A percentile compares a stretch with the other conserved stretches of the same genome.
Evolutionary conservation across 2,797 vertebrate species (phyloP).

Genomic region (Ibycter americanus): DNA sequence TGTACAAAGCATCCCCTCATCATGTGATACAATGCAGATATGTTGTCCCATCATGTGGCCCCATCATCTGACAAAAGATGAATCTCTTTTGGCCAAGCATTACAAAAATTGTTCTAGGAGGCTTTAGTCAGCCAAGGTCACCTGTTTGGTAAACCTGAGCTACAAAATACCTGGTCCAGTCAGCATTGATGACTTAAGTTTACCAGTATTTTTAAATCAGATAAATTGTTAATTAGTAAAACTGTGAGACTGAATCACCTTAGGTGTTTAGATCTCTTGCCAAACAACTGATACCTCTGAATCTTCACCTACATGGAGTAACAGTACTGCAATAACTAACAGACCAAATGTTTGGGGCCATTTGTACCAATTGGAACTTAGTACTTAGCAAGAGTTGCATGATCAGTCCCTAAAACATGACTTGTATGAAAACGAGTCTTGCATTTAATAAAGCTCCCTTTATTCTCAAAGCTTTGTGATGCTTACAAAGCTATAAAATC

Average conservation of each 20-base stretch:
- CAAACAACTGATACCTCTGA: neutral
- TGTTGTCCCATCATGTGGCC: neutral
- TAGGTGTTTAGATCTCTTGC: neutral
- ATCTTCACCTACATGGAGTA: neutral
- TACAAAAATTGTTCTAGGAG: neutral
- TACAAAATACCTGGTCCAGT: neutral
- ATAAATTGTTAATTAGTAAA: neutral
- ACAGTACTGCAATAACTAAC: neutral
- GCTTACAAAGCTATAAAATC: neutral
- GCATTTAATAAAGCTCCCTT: neutral
- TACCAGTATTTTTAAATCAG: neutral
- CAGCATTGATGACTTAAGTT: neutral
- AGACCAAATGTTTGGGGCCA: neutral
- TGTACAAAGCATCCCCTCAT: neutral
- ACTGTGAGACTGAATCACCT: neutral
- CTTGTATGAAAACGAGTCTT: neutral
- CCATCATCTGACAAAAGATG: neutral
- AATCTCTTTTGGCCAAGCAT: neutral
- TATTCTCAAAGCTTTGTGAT: neutral
- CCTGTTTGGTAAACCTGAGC: neutral
- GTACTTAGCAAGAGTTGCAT: neutral
- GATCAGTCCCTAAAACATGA: neutral
- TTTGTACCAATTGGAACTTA: neutral
- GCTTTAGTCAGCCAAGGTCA: neutral
- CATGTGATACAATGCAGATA: accelerated